Base-by-base conservation (phyloP, 2,888 invertebrate genomes). In the Myathropa florea region DNA sequence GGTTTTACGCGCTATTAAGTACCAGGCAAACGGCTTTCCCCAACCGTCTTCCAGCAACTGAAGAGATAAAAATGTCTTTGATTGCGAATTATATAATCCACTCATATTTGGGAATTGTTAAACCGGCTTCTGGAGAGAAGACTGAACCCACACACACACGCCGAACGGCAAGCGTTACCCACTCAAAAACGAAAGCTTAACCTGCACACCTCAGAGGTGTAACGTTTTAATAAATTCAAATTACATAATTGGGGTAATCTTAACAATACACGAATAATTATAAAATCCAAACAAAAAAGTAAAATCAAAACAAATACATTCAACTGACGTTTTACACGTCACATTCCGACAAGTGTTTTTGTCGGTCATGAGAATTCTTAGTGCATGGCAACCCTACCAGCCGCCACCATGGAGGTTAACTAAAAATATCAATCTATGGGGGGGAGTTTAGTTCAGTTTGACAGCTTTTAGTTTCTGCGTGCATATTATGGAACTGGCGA, bases 401-500 rank as follows among this genome's bases (percentile, higher is more conserved):
- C 4, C 12, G 24, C 24, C 14, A 24, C 23, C 57, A 14, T 23
- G 24, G 65, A 67, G 67, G 55, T 55, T 30, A 53, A 67, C 67
- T 21, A 67, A 28, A 53, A 67, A 67, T 67, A 55, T 21, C 53
- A 28, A 4, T 12, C 18, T 1, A 18, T 12, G 28, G 55, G 14
- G 21, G 30, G 55, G 55, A 55, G 46, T 7, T 18, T 46, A 7
- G 33, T n/a, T n/a, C n/a, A n/a, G 55, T 67, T 67, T 67, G 67
- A 67, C 67, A 67, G 67, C 55, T 67, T 53, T 55, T 55, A 21
- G 26, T 55, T 67, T 67, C 55, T 30, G 55, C 53, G 26, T 14
- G 55, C 21, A 33, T 67, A 53, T 55, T 30, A 67, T 67, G 67
- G 67, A 67, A 67, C 30, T 67, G 30, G 18, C 67, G 28, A 23